A percentile compares a stretch with the other conserved stretches of the same genome.
Conservation (phyloP, 2,888 invertebrate genomes). For the Gisinianus flammeolus region DNA sequence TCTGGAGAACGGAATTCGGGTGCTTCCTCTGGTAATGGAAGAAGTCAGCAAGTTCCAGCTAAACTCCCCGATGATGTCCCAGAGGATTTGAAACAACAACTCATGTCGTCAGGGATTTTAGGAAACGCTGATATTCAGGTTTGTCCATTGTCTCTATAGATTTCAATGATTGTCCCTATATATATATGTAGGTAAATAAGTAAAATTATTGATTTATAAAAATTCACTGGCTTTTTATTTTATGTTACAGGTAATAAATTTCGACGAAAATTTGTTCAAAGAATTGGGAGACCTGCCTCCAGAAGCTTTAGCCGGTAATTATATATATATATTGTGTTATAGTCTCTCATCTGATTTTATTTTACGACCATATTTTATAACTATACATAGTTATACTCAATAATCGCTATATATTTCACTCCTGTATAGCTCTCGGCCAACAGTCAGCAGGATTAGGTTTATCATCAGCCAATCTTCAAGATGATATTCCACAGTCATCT, state of each 20-base stretch:
- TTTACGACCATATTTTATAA: too few relatives aligned
- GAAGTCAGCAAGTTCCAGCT: neutral
- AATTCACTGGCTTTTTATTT: neutral
- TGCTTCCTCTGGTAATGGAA: neutral
- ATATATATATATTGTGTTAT: too few relatives aligned
- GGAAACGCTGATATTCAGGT: constrained; percentile 87
- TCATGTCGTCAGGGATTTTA: constrained; percentile 82
- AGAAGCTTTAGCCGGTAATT: constrained; percentile 55
- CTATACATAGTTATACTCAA: too few relatives aligned
- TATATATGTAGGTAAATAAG: too few relatives aligned
- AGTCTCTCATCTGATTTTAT: too few relatives aligned
- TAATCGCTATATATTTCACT: too few relatives aligned
- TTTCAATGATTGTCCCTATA: neutral
- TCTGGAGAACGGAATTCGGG: neutral
- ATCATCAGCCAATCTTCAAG: neutral
- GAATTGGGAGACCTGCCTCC: constrained; percentile 55
- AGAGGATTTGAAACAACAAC: constrained; percentile 80
- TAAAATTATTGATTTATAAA: too few relatives aligned
- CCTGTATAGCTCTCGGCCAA: constrained; percentile 45
- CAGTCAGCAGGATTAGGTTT: constrained; percentile 35
- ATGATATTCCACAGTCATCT: neutral
- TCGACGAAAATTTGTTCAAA: constrained; percentile 57
- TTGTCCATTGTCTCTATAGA: neutral
- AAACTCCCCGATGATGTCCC: constrained; percentile 83
- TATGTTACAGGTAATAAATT: constrained; percentile 53